A percentile compares a stretch with the other conserved stretches of the same genome.
These are phyloP conservation scores for Peribatodes rhomboidaria DNA, from an alignment of 2,888 invertebrate species.

Conservation along the genomic window DNA sequence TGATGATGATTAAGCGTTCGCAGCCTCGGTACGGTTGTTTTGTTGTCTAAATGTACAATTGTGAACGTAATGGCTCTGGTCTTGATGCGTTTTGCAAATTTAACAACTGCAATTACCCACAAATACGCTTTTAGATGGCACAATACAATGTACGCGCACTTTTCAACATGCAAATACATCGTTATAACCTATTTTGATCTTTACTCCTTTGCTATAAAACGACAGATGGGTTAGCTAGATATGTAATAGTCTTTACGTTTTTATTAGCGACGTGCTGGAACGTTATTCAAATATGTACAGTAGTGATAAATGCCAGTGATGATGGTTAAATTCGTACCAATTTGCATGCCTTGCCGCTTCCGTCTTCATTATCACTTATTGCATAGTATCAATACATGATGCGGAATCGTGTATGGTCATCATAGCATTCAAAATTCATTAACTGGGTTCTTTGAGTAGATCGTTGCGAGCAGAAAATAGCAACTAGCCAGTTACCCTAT, in stretches of 20 bases:
- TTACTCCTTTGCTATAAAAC: conserved; percentile 1
- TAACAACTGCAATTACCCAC: conserved; percentile 32
- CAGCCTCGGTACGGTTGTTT: conserved; percentile 35
- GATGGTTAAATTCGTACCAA: conserved; percentile 22
- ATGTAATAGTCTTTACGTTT: not conserved
- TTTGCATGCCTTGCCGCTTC: conserved; percentile 24
- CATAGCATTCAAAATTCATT: not conserved
- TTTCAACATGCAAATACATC: not conserved
- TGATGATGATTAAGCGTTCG: conserved; percentile 41
- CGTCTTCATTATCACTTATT: conserved; percentile 24
- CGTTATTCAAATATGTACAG: conserved; percentile 10
- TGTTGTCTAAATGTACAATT: conserved; percentile 27
- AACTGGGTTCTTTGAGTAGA: too few relatives aligned
- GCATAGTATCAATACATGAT: conserved; percentile 4
- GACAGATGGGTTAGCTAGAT: not conserved
- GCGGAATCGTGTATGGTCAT: not conserved
- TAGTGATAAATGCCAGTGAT: conserved; percentile 10
- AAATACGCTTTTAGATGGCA: conserved; percentile 25
- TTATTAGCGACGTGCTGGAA: conserved; percentile 12
- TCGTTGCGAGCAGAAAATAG: too few relatives aligned
- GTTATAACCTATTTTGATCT: conserved; percentile 11
- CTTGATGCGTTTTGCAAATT: conserved; percentile 43
- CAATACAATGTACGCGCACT: not conserved
- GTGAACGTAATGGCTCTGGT: conserved; percentile 26
- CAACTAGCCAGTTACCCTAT: too few relatives aligned